Conservation (phyloP, 2,113 vertebrate species). For the Capreolus pygargus region DNA sequence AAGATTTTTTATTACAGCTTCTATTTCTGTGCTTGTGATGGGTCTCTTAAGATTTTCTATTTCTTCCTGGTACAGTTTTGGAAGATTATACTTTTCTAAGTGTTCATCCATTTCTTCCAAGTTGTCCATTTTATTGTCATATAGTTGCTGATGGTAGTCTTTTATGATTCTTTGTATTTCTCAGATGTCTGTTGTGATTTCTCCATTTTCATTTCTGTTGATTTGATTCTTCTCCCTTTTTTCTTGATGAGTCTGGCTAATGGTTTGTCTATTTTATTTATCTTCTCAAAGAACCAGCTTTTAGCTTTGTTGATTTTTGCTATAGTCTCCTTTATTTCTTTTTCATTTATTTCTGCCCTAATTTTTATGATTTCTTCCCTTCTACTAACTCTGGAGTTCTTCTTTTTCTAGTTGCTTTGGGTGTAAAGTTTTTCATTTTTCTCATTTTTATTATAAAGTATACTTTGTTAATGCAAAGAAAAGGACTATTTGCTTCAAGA, state of each 20-base stretch:
- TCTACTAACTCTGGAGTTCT: not conserved
- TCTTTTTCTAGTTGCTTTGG: not conserved
- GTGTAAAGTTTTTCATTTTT: not conserved
- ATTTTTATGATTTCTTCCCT: not conserved
- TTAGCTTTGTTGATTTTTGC: not conserved
- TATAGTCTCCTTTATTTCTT: not conserved
- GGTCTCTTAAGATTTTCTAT: not conserved
- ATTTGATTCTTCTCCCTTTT: not conserved
- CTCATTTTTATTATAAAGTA: not conserved
- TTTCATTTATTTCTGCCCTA: not conserved
- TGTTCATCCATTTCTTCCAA: not conserved
- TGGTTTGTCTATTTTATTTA: not conserved
- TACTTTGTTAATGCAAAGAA: not conserved
- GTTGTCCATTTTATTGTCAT: not conserved
- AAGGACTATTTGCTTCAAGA: not conserved
- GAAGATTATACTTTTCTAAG: not conserved
- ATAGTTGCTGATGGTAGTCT: not conserved
- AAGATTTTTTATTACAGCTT: too few relatives aligned
- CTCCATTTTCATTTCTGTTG: not conserved
- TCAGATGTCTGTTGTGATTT: not conserved
- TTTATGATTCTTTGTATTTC: not conserved
- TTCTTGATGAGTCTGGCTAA: not conserved
- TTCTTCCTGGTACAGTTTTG: not conserved
- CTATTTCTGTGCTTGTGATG: too few relatives aligned
- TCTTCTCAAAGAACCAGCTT: not conserved